Evolutionary conservation across 2,888 invertebrate genomes (phyloP).

Genomic region (Cantharis flavilabris): DNA sequence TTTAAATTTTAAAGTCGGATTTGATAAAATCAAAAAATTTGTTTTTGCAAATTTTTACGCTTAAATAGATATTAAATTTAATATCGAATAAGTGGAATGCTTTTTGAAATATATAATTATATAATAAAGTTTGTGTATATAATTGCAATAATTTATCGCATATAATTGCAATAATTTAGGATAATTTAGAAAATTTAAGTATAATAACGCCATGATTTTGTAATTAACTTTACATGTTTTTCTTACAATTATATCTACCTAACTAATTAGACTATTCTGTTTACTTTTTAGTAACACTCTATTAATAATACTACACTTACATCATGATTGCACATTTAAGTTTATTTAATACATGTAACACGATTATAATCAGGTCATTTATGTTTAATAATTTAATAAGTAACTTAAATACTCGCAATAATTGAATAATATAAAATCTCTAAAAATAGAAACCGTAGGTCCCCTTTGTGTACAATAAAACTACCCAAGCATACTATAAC

Average conservation of each 20-base stretch:
- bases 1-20: too few species aligned
- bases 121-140: not conserved
- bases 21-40: too few species aligned
- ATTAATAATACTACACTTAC: not conserved
- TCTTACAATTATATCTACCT: not conserved
- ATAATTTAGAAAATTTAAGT: not conserved
- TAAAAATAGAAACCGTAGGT: too few species aligned
- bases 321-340: not conserved
- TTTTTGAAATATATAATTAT: not conserved
- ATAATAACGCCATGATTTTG: not conserved
- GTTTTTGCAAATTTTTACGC: not conserved
- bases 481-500: too few species aligned
- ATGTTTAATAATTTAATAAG: not conserved
- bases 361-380: not conserved
- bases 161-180: not conserved
- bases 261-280: not conserved
- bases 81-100: not conserved
- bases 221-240: not conserved
- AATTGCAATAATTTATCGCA: not conserved
- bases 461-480: too few species aligned
- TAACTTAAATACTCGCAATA: not conserved
- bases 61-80: not conserved
- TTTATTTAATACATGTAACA: not conserved
- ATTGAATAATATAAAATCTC: too few species aligned
- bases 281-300: not conserved